Evolutionary conservation across 2,113 vertebrate species (phyloP).

Genomic region (Vimba vimba): DNA sequence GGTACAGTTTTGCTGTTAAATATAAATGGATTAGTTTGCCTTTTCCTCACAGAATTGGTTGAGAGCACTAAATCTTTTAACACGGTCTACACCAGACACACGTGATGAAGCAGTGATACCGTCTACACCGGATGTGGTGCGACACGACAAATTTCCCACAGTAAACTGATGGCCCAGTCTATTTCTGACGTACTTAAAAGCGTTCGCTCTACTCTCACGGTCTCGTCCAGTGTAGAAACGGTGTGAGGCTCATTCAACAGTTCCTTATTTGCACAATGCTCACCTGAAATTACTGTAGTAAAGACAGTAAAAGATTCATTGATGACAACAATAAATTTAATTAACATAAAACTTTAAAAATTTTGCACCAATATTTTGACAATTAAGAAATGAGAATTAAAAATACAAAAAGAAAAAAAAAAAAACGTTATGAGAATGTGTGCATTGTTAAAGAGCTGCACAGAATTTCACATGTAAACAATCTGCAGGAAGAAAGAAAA

Average conservation of each 20-base stretch:
- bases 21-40: not conserved
- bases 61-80: not conserved
- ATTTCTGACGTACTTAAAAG: too few relatives aligned
- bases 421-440: conserved; percentile 15
- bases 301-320: not conserved
- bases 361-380: conserved; percentile 37
- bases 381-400: conserved; percentile 33
- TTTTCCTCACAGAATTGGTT: conserved; percentile 11
- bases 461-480: conserved; percentile 47
- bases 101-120: too few relatives aligned
- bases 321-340: conserved; percentile 40
- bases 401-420: conserved; percentile 22
- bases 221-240: too few relatives aligned
- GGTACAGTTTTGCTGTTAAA: not conserved
- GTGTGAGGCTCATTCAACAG: not conserved
- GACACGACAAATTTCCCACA: too few relatives aligned
- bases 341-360: conserved; percentile 35
- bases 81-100: too few relatives aligned
- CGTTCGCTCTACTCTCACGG: too few relatives aligned
- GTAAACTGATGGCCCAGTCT: too few relatives aligned
- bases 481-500: conserved; percentile 12
- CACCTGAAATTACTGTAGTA: not conserved
- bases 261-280: not conserved
- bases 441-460: conserved; percentile 22
- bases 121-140: too few relatives aligned